Percentiles rank a stretch among this genome's conserved stretches.
Evolutionary conservation across 2,888 invertebrate species (phyloP).

Genomic region (Tetanocera ferruginea): DNA sequence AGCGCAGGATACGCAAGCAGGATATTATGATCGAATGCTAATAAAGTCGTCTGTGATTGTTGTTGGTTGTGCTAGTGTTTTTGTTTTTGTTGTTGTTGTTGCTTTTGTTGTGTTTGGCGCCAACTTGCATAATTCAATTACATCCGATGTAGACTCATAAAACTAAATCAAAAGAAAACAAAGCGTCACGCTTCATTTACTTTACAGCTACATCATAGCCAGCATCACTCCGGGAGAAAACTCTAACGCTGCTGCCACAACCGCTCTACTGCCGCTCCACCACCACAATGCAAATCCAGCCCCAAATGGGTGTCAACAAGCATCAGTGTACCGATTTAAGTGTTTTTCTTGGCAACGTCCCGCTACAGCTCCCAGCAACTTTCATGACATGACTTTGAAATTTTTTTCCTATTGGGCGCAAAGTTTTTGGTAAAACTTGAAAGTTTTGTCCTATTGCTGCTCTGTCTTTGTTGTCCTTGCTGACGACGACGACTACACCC

Average conservation of each 20-base stretch:
- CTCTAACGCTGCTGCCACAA: background rate
- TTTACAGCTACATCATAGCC: conserved; percentile 50
- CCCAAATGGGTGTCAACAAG: conserved; percentile 27
- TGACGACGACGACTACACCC: background rate
- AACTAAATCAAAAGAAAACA: conserved; percentile 68
- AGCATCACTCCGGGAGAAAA: conserved; percentile 1
- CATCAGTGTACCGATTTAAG: conserved; percentile 1
- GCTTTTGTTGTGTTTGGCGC: conserved; percentile 53
- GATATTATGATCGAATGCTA: conserved; percentile 65
- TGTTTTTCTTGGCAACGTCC: background rate
- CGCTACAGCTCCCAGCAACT: background rate
- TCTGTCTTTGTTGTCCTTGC: background rate
- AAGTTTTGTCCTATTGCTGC: conserved; percentile 18
- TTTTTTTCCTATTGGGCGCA: conserved; percentile 28
- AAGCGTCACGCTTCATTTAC: conserved; percentile 67
- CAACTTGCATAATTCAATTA: conserved; percentile 68
- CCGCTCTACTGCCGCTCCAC: background rate
- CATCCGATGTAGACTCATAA: conserved; percentile 68
- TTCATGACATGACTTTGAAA: conserved; percentile 24
- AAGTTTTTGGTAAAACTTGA: conserved; percentile 22
- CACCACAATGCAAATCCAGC: conserved; percentile 20
- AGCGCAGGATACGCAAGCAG: background rate
- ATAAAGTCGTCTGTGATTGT: conserved; percentile 62
- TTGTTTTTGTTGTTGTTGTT: background rate
- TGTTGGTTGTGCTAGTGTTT: conserved; percentile 12